phyloP scores from a whole-genome alignment of 2,797 vertebrate species.

The Falco columbarius region DNA sequence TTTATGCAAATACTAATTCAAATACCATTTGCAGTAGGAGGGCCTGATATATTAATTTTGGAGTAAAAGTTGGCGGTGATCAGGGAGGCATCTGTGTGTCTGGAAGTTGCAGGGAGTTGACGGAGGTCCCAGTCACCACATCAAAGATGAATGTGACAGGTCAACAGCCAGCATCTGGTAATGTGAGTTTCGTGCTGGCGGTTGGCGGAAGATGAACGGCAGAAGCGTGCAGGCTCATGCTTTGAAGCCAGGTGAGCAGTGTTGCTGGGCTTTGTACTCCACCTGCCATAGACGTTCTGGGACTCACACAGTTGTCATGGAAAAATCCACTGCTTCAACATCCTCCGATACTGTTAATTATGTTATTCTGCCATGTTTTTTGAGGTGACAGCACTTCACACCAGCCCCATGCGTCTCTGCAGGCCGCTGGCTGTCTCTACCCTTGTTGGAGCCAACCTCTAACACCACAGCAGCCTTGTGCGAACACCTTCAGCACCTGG shows the following conservation, averaged over 20 bases:
- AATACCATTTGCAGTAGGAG: background rate
- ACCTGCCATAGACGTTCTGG: accelerated
- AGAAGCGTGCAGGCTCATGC: accelerated
- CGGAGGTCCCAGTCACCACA: background rate
- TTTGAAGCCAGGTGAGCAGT: background rate
- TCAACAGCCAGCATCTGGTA: background rate
- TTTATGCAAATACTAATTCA: background rate
- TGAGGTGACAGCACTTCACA: accelerated
- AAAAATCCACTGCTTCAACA: background rate
- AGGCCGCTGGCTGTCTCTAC: accelerated
- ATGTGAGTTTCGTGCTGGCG: background rate
- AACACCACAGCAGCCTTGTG: accelerated
- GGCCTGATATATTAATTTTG: background rate
- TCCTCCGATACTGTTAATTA: accelerated
- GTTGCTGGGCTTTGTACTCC: background rate
- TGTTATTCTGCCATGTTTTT: accelerated
- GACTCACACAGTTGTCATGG: accelerated
- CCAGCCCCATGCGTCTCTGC: accelerated
- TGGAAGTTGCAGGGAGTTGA: background rate
- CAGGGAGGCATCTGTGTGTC: background rate
- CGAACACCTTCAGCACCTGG: accelerated
- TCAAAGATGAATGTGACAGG: background rate
- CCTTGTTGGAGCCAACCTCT: accelerated
- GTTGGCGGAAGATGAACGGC: accelerated
- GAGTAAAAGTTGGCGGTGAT: background rate